Conservation (phyloP, 2,113 vertebrate genomes). For the Gymnorhina tibicen region DNA sequence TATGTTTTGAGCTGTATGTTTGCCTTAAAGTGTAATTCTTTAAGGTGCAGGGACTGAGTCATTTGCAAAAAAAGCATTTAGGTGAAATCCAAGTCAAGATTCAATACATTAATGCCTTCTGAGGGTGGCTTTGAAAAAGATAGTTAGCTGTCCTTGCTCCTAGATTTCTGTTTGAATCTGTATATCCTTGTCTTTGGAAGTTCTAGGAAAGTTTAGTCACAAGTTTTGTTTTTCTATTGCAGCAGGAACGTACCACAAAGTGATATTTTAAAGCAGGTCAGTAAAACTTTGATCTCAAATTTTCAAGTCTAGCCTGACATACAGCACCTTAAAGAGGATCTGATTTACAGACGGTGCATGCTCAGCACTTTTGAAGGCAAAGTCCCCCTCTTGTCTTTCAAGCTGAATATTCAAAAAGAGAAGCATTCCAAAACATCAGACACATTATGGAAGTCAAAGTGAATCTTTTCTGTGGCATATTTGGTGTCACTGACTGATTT, state of each 20-base stretch:
- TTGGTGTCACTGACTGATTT: not conserved
- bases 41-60: not conserved
- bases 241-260: not conserved
- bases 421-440: not conserved
- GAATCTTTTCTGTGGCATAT: not conserved
- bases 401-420: not conserved
- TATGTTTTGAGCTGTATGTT: not conserved
- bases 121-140: not conserved
- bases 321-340: not conserved
- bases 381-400: not conserved
- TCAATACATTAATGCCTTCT: not conserved
- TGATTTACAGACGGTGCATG: not conserved
- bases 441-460: not conserved
- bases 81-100: not conserved
- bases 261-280: not conserved
- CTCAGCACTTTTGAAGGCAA: not conserved
- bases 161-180: not conserved
- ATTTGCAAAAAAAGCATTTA: not conserved
- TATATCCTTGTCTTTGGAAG: not conserved
- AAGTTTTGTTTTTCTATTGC: not conserved
- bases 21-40: not conserved
- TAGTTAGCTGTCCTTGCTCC: not conserved
- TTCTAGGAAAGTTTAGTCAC: not conserved
- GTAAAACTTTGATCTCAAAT: conserved; percentile 32
- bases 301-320: not conserved